Conservation (phyloP, 2,113 vertebrate species). For the Paradisaea rubra region DNA sequence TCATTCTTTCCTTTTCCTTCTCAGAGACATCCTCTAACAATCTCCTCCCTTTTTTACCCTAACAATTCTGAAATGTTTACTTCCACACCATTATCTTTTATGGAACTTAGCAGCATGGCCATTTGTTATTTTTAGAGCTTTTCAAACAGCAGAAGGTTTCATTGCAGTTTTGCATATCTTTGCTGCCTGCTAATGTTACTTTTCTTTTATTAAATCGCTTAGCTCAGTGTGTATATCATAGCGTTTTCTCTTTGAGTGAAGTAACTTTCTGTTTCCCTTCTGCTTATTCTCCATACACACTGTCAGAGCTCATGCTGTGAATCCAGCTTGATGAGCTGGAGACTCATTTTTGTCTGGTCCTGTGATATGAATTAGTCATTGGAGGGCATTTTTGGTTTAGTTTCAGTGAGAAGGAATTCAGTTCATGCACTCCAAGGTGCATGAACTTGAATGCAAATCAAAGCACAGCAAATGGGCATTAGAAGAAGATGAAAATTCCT, state of each 20-base stretch:
- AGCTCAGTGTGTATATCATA: background rate
- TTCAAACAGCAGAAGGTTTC: slow-evolving; percentile 32
- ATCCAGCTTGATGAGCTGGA: background rate
- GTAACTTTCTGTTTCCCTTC: slow-evolving; percentile 1
- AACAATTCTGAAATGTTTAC: slow-evolving; percentile 23
- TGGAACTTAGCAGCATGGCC: background rate
- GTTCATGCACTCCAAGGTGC: background rate
- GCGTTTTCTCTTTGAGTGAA: background rate
- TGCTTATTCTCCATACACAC: background rate
- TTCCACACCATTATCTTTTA: slow-evolving; percentile 44
- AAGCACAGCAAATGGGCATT: background rate
- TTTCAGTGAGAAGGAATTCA: background rate
- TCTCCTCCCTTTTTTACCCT: background rate
- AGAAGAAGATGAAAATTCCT: background rate
- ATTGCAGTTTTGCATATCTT: slow-evolving; percentile 10
- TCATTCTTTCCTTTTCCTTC: background rate
- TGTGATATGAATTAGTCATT: background rate
- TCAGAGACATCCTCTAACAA: background rate
- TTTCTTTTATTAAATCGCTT: background rate
- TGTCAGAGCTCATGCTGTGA: background rate
- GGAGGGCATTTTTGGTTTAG: background rate
- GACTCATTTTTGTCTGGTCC: background rate
- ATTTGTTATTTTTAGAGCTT: slow-evolving; percentile 52
- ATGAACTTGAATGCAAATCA: background rate
- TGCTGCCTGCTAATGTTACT: slow-evolving; percentile 11